Conservation (phyloP, 23 tunicate species). For the Halocynthia roretzi region DNA sequence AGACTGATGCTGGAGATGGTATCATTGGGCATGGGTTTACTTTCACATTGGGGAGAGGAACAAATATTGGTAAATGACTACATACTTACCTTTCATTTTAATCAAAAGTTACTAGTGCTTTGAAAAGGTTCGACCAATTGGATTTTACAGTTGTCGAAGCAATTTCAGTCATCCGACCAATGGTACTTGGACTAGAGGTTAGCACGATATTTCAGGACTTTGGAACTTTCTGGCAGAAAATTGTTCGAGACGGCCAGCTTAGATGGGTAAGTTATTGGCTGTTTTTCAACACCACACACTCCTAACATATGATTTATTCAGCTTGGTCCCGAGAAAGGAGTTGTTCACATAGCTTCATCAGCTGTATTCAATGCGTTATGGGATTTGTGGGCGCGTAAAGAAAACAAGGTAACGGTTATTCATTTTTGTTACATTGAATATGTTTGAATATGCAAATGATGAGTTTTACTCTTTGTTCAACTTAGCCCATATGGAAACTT, state of each 20-base stretch:
- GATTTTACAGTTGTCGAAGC: conserved; percentile 63
- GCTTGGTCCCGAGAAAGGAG: conserved; percentile 99
- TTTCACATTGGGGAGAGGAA: conserved; percentile 91
- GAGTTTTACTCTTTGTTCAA: background rate
- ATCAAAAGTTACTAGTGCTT: background rate
- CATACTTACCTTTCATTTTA: conserved; percentile 4
- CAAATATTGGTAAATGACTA: conserved; percentile 61
- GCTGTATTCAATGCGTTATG: conserved; percentile 90
- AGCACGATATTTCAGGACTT: conserved; percentile 52
- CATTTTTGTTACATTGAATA: background rate
- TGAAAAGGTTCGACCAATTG: no score
- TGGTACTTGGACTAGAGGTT: conserved; percentile 52
- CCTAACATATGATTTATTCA: conserved; percentile 10
- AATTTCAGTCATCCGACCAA: conserved; percentile 54
- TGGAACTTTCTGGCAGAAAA: conserved; percentile 69
- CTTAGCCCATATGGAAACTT: conserved; percentile 91
- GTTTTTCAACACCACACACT: conserved; percentile 1
- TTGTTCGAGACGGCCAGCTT: conserved; percentile 89
- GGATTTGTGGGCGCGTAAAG: conserved; percentile 94
- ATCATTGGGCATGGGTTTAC: conserved; percentile 76
- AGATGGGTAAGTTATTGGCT: conserved; percentile 71
- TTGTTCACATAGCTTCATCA: conserved; percentile 90
- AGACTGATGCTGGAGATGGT: conserved; percentile 56
- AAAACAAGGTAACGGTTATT: conserved; percentile 41
- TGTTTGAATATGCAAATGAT: background rate